Conservation (phyloP, 2,113 vertebrate species). For the Nerophis ophidion region DNA sequence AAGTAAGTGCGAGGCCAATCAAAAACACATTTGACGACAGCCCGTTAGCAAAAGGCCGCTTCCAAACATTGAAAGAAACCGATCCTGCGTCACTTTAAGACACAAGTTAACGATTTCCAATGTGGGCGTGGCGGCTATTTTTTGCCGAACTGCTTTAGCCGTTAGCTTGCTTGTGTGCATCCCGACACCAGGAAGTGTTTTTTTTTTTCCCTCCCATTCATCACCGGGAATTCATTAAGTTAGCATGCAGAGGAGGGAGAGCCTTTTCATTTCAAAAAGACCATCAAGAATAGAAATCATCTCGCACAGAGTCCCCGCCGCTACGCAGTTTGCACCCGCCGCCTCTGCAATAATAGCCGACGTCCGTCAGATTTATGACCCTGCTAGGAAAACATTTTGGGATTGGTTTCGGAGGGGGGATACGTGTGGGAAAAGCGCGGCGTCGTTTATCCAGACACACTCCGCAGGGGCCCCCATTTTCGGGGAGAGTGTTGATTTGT, state of each 20-base stretch:
- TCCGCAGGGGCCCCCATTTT: constrained; percentile 9
- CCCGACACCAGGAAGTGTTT: neutral
- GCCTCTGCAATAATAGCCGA: constrained; percentile 7
- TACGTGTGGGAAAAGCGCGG: constrained; percentile 10
- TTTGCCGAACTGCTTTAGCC: neutral
- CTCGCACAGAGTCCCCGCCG: constrained; percentile 15
- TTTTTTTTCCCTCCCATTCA: constrained; percentile 13
- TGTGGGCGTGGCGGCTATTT: neutral
- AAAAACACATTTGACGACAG: neutral
- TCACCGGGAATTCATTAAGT: constrained; percentile 3
- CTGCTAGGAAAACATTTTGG: constrained; percentile 22
- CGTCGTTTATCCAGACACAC: constrained; percentile 28
- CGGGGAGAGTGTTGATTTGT: neutral
- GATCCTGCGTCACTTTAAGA: neutral
- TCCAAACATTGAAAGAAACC: neutral
- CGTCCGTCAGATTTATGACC: constrained; percentile 34
- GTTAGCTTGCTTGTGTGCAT: neutral
- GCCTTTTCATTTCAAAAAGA: constrained; percentile 15
- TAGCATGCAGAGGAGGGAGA: constrained; percentile 10
- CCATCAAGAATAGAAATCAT: constrained; percentile 14
- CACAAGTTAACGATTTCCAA: neutral
- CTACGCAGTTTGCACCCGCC: constrained; percentile 7
- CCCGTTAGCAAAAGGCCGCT: neutral
- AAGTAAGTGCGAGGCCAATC: neutral
- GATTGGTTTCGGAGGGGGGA: constrained; percentile 3